Evolutionary conservation across 2,797 vertebrate species (phyloP).

Genomic region (Dendrocincla fuliginosa): DNA sequence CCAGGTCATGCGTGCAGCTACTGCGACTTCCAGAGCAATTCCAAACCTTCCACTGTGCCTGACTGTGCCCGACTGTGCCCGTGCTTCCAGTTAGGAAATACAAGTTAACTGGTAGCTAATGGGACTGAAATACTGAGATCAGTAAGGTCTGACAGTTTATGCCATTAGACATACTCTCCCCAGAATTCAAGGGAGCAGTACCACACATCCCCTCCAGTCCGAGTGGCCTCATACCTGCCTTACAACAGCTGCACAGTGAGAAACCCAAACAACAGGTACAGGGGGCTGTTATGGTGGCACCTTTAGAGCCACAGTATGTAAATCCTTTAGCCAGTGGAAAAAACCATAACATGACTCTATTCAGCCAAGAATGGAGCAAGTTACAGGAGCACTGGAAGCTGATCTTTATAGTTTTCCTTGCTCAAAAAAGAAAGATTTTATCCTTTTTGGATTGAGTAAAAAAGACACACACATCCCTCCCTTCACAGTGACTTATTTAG

Average conservation of each 20-base stretch:
- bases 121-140: neutral
- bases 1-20: neutral
- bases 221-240: neutral
- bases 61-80: neutral
- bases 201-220: rapidly evolving
- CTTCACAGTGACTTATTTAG: neutral
- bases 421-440: neutral
- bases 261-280: neutral
- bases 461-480: neutral
- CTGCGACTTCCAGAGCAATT: neutral
- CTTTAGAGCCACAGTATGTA: neutral
- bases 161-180: neutral
- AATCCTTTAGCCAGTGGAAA: neutral
- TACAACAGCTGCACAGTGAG: neutral
- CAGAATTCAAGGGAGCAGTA: neutral
- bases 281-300: neutral
- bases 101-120: neutral
- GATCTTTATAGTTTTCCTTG: neutral
- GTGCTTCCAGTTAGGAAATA: neutral
- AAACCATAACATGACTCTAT: neutral
- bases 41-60: neutral
- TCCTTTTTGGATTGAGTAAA: neutral
- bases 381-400: neutral
- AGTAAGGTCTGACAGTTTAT: neutral
- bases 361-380: neutral